phyloP scores from a whole-genome alignment of 2,888 invertebrate genomes.

The Nemapogon koenigi region DNA sequence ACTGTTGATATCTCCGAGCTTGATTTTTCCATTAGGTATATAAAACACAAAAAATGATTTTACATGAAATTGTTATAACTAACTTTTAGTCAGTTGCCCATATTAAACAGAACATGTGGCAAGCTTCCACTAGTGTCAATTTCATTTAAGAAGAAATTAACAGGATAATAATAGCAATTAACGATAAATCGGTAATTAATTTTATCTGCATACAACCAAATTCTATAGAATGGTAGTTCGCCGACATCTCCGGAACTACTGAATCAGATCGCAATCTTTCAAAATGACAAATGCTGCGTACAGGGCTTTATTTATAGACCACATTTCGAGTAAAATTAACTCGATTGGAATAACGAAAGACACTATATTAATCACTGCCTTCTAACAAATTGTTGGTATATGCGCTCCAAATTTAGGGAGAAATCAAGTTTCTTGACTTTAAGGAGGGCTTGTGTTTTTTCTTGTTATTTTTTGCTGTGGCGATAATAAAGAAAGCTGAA shows the following conservation, averaged over 20 bases:
- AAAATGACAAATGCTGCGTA: slow-evolving; percentile 40
- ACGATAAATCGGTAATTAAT: no score
- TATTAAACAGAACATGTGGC: no score
- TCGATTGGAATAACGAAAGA: slow-evolving; percentile 46
- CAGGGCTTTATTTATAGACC: slow-evolving; percentile 38
- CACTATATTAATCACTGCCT: slow-evolving; percentile 44
- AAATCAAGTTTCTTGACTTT: slow-evolving; percentile 4
- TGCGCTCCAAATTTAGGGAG: slow-evolving; percentile 24
- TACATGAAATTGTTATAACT: no score
- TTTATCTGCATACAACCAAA: no score
- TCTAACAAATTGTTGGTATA: slow-evolving; percentile 45
- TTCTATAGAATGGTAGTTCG: slow-evolving; percentile 12
- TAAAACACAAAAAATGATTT: no score
- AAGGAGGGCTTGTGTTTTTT: neutral
- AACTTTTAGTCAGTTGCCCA: no score
- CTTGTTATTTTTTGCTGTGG: neutral
- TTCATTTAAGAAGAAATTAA: no score
- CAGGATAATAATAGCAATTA: no score
- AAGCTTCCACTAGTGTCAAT: no score
- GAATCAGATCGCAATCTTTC: slow-evolving; percentile 49
- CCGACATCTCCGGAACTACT: slow-evolving; percentile 30
- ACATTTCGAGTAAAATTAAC: slow-evolving; percentile 43
- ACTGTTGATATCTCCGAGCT: no score
- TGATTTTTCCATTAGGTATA: no score
- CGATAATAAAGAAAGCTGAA: no score